A percentile compares a stretch with the other conserved stretches of the same genome.
Conservation (phyloP, 2,888 invertebrate species). For the Cataglyphis livida region DNA sequence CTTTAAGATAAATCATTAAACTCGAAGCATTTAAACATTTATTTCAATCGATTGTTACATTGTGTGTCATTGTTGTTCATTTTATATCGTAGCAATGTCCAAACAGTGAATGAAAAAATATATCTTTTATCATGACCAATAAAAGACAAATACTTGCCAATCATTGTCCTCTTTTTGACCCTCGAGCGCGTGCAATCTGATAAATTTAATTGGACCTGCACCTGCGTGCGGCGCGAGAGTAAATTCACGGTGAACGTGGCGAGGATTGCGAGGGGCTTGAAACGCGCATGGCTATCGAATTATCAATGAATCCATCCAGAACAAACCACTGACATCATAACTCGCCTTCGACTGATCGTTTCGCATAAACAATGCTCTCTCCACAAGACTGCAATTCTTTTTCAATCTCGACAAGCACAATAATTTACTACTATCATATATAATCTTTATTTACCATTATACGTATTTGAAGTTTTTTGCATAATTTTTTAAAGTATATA, state of each 20-base stretch:
- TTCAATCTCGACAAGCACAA: slow-evolving; percentile 48
- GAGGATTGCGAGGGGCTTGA: slow-evolving; percentile 25
- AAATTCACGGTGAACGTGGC: slow-evolving; percentile 2
- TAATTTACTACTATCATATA: not conserved
- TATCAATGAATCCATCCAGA: slow-evolving; percentile 71
- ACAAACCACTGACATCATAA: slow-evolving; percentile 73
- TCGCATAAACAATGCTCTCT: slow-evolving; percentile 73
- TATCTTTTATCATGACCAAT: slow-evolving; percentile 24
- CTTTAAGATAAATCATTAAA: not conserved
- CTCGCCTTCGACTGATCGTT: slow-evolving; percentile 67
- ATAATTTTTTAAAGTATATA: not conserved
- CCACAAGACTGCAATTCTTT: slow-evolving; percentile 64
- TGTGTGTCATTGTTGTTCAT: not conserved
- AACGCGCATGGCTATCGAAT: slow-evolving; percentile 62
- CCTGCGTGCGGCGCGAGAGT: slow-evolving; percentile 40
- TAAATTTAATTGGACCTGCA: slow-evolving; percentile 69
- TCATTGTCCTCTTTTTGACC: slow-evolving; percentile 44
- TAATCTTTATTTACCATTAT: slow-evolving; percentile 9
- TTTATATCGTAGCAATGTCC: not conserved
- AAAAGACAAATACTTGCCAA: slow-evolving; percentile 48
- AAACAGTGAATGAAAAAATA: slow-evolving; percentile 54
- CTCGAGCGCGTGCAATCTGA: slow-evolving; percentile 57
- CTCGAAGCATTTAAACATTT: not conserved
- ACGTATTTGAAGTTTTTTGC: not conserved
- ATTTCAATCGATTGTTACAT: not conserved